Evolutionary conservation across 92 coral and sea anemone genomes (phyloP), one percentile per base, ranked within the genome.

Genomic region (Zoanthus gigantus): DNA sequence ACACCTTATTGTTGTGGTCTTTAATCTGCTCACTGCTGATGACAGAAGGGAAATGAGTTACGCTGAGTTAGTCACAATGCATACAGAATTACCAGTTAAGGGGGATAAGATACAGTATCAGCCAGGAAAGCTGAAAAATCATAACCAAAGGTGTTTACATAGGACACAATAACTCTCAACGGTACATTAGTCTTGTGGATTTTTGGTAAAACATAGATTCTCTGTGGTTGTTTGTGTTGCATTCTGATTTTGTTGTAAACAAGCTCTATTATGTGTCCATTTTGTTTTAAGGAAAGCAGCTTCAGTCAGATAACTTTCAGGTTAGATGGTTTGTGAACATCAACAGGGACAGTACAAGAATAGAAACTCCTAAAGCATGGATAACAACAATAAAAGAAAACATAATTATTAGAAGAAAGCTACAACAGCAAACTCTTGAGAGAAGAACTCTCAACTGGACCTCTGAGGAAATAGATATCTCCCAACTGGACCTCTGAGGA

Each of bases 171-270:
- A 23, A 23, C 23, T 32, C 45, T 31, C 50, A 71, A 32, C 6
- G 47, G 47, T 7, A 71, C 31, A 23, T 52, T 84, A 12, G 88
- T 5, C 45, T 84, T 82, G 74, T 82, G 86, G 7, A 61, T 13
- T 11, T 82, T 82, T 1, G 75, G 76, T 56, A 72, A 31, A 16
- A 76, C 69, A 17, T 83, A 83, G 28, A 83, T 69, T 47, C 87
- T 83, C 13, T 78, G 69, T 50, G 88, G 79, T 57, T 84, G 88
- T 72, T 72, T 84, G 71, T 84, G 88, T 32, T 32, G 4, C 3
- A 79, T 79, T 67, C 71, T 84, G 79, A 84, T 32, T 72, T 67
- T 61, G 6, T 77, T 32, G 78, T 69, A 87, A 2, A 46, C 52
- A 28, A 0, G 7, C 31, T 76, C 83, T 32, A 48, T 9, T 28